Evolutionary conservation across 2,797 vertebrate genomes (phyloP), one percentile per base, ranked within the genome.

Genomic region (Novumbra hubbsi): DNA sequence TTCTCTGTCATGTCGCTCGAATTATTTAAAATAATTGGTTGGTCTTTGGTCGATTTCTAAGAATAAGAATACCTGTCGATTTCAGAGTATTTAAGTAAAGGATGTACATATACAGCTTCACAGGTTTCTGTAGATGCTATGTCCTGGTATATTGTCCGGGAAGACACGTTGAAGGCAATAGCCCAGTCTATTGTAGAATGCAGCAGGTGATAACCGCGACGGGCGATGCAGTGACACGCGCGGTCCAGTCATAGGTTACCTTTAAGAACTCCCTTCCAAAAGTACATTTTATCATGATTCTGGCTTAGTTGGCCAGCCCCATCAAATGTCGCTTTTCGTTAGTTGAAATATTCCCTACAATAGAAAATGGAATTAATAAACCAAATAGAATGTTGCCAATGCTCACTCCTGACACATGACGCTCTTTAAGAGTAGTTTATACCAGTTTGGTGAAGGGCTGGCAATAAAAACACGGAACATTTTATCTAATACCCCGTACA

Each of bases 151-250:
- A 60, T 12, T 60, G 9, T 60, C 55, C 3, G 55, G 12, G 55
- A 12, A 60, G 55, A 21, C 55, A 24, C 16, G 41, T 16, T 68
- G 24, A 27, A 68, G 21, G 69, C 69, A 45, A 45, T 45, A 45
- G 41, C 12, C 41, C 14, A 45, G 41, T 45, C 41, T 45, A 12
- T 45, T 60, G 38, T 64, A 52, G 80, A 57, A 87, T 89, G 87
- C 89, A 91, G 90, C 91, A 90, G 91, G 90, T 91, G 89, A 90
- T 85, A 73, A 55, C 57, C 76, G 48, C 15, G 16, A 19, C 27
- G 24, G 28, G 45, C 14, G 48, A 48, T 50, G 28, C n/a, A n/a
- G 78, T 74, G 80, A 77, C 76, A 83, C 72, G 80, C 84, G 71
- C 65, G 34, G 19, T 48, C 5, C 49, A 7, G 24, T 48, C 48